Percentiles rank a stretch among this genome's conserved stretches.
phyloP scores from a whole-genome alignment of 2,113 vertebrate genomes.

The Paramormyrops kingsleyae region DNA sequence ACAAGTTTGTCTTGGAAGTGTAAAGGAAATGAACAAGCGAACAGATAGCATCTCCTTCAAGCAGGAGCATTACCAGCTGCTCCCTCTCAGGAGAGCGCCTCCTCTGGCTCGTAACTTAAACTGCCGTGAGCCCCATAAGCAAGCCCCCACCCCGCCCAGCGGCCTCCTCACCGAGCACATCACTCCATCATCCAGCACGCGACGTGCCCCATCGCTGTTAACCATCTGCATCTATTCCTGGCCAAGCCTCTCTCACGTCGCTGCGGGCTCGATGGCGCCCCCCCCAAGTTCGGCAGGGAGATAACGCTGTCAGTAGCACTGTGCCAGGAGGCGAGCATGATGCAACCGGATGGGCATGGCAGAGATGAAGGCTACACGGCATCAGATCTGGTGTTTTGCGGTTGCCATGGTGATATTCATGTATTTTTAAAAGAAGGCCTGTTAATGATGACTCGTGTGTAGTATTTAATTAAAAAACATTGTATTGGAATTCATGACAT shows the following conservation, averaged over 20 bases:
- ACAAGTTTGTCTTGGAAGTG: not conserved
- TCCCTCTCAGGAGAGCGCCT: conserved; percentile 11
- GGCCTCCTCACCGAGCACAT: not conserved
- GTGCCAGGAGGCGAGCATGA: not conserved
- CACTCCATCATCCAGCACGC: not conserved
- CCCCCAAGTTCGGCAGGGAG: not conserved
- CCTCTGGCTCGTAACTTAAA: conserved; percentile 4
- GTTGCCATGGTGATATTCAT: not conserved
- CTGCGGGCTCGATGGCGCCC: not conserved
- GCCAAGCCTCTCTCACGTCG: not conserved
- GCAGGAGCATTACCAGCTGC: conserved; percentile 39
- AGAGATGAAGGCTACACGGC: not conserved
- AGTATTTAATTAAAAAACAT: not conserved
- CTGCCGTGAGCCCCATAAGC: not conserved
- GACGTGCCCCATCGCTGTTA: not conserved
- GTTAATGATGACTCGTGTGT: not conserved
- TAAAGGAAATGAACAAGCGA: not conserved
- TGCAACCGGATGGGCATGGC: not conserved
- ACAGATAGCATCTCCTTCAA: conserved; percentile 21
- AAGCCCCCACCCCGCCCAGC: not conserved
- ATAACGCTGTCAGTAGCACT: not conserved
- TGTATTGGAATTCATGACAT: conserved; percentile 15
- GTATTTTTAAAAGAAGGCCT: not conserved
- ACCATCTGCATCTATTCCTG: not conserved
- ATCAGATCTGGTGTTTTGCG: not conserved